phyloP scores from a whole-genome alignment of 2,797 vertebrate species.

The Telmatherina bonti region DNA sequence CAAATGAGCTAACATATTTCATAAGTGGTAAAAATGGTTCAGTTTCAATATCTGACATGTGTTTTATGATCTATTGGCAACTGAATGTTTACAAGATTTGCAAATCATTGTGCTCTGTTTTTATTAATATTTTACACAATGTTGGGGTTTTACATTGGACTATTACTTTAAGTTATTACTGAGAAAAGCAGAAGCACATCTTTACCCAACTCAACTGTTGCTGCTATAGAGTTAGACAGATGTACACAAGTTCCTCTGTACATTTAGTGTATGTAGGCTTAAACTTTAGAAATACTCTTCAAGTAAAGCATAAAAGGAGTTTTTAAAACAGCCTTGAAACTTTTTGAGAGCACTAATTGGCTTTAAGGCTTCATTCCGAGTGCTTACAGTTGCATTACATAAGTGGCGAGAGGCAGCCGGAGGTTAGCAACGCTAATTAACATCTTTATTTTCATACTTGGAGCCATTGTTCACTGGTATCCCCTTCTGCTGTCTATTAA shows the following conservation, averaged over 20 bases:
- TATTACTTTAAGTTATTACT: not conserved
- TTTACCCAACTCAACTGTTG: too few species aligned
- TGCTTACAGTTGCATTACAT: constrained; percentile 29
- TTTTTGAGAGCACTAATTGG: constrained; percentile 43
- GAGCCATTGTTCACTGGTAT: constrained; percentile 26
- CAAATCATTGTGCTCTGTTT: not conserved
- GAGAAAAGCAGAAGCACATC: not conserved
- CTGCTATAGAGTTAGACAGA: not conserved
- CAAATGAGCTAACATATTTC: too few species aligned
- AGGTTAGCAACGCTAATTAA: constrained; percentile 51
- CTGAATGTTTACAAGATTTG: not conserved
- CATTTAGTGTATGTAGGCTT: not conserved
- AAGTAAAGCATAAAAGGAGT: constrained; percentile 24
- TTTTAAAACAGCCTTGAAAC: constrained; percentile 22
- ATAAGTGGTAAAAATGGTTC: too few species aligned
- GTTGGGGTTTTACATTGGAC: not conserved
- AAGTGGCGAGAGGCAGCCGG: constrained; percentile 32
- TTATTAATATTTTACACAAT: not conserved
- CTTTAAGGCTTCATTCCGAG: constrained; percentile 13
- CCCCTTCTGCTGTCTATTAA: constrained; percentile 39
- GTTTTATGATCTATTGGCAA: not conserved
- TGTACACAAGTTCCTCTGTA: not conserved
- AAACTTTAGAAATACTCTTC: constrained; percentile 15
- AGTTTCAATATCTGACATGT: too few species aligned
- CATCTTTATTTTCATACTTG: constrained; percentile 49